These are phyloP conservation scores for Periplaneta americana DNA, from an alignment of 1,140 invertebrate genomes.

Conservation along the genomic window DNA sequence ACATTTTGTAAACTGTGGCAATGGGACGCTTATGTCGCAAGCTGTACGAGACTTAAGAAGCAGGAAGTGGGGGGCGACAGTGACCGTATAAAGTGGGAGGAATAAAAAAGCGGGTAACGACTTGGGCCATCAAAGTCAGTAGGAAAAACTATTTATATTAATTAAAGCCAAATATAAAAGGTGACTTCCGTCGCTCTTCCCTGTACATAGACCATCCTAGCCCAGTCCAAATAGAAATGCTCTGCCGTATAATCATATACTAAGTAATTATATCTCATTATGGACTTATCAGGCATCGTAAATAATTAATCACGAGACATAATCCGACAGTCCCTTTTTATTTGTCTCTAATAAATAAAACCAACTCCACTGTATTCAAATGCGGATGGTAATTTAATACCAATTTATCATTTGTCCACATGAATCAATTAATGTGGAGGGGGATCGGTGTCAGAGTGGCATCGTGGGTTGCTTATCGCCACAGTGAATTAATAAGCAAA, in stretches of 20 bases:
- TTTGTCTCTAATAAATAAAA: neutral
- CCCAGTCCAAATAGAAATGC: neutral
- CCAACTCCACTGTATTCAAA: neutral
- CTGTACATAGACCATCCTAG: neutral
- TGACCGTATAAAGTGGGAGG: too few species aligned
- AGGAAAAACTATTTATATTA: too few species aligned
- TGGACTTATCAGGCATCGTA: neutral
- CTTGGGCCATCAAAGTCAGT: too few species aligned
- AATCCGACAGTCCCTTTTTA: neutral
- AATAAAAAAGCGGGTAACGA: too few species aligned
- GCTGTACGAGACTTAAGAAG: too few species aligned
- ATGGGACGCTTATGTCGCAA: too few species aligned
- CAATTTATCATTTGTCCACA: neutral
- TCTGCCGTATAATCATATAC: neutral
- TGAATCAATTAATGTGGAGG: neutral
- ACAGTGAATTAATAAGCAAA: neutral
- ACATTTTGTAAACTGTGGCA: too few species aligned
- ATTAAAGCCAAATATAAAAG: too few species aligned
- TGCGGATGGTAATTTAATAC: neutral
- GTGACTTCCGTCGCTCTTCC: neutral
- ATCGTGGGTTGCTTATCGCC: neutral
- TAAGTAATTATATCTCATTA: neutral
- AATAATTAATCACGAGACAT: neutral
- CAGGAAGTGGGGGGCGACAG: too few species aligned
- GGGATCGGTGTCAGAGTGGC: neutral